Evolutionary conservation across 2,797 vertebrate genomes (phyloP), one percentile per base, ranked within the genome.

Genomic region (Buphagus erythrorhynchus): DNA sequence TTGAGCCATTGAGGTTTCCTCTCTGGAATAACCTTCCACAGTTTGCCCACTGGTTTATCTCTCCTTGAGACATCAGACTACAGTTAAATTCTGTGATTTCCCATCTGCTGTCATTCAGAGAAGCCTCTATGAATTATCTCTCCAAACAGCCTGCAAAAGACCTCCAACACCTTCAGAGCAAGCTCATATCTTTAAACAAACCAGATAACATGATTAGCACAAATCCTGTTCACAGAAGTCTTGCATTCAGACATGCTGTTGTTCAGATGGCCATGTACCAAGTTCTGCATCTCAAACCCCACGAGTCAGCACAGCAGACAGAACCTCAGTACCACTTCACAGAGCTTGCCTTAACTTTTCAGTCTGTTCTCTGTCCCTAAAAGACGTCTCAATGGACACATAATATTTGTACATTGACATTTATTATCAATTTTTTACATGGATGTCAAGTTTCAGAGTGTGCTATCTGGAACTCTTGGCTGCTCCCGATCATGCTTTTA

Each of bases 401-500:
- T 0, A 11, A 1, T 62, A 77, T 77, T 66, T 90, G 79, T 80
- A 71, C 46, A 75, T 58, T 42, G 43, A 48, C 31, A 10, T 94
- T 88, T 95, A 80, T 66, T 74, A 80, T 58, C 72, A 58, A 65
- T 31, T 77, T 54, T 95, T 94, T 80, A 83, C 31, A 48, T 31
- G 35, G 54, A 33, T 87, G 91, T 87, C 77, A 83, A 72, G 54
- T 92, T 94, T 78, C 65, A 62, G 61, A 90, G 58, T 18, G 42
- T 31, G 35, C 48, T 91, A 86, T 91, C 87, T 93, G 66, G 72
- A 83, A 80, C 95, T 89, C 87, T 55, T 55, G 72, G 72, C 62
- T 90, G 55, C 72, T 91, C 43, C 1, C 4, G 54, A 88, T 65
- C 46, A 77, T 40, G 66, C 38, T 93, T 93, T 80, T 72, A 77